Conservation (phyloP, 1,140 invertebrate genomes). For the Metopolophium dirhodum region DNA sequence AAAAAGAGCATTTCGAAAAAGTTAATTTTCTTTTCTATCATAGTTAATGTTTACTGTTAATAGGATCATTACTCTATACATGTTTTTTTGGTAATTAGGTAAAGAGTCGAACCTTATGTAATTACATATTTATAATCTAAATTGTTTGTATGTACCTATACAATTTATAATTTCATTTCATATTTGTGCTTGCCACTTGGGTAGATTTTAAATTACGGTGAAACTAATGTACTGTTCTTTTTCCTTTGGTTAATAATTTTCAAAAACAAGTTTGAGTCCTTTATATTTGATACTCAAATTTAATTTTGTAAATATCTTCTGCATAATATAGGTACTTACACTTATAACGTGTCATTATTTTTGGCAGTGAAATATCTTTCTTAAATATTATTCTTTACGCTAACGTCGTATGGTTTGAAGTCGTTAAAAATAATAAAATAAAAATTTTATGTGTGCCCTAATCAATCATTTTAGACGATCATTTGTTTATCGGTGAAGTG, state of each 20-base stretch:
- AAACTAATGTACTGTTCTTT: neutral
- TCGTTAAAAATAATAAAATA: neutral
- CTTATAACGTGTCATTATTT: neutral
- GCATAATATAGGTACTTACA: neutral
- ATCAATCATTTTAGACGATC: constrained; percentile 25
- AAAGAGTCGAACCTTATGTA: neutral
- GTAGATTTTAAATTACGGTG: neutral
- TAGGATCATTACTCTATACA: neutral
- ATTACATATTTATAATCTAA: neutral
- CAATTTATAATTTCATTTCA: too few species aligned
- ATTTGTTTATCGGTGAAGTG: constrained; percentile 26
- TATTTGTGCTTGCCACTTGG: too few species aligned
- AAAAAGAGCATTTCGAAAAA: neutral
- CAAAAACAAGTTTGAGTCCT: neutral
- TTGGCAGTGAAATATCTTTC: constrained; percentile 12
- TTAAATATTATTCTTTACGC: neutral
- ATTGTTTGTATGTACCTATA: too few species aligned
- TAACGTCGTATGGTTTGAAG: neutral
- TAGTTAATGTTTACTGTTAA: neutral
- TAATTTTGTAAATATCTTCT: neutral
- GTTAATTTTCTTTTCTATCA: neutral
- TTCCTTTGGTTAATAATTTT: neutral
- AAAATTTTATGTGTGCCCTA: neutral
- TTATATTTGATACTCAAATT: neutral
- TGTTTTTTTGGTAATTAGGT: neutral